Evolutionary conservation across 2,797 vertebrate genomes (phyloP), one percentile per base, ranked within the genome.

Genomic region (Pipistrellus nathusii): DNA sequence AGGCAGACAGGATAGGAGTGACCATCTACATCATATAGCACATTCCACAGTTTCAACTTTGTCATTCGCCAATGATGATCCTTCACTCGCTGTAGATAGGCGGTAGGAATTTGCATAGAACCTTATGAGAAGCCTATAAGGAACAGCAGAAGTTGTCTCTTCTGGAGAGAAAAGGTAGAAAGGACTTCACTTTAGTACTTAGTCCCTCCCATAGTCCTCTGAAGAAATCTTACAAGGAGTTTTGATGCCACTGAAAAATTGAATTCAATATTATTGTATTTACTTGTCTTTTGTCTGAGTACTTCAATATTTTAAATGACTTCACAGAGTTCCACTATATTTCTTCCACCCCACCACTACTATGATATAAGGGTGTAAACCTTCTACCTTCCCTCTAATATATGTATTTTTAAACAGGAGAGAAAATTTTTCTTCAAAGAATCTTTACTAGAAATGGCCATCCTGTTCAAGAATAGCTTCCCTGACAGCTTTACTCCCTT

Each of bases 361-460:
- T 73, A 20, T 72, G 44, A 78, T 89, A 73, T 41, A 55, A 92
- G 51, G 38, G 25, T 30, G 5, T n/a, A 48, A 87, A 66, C 38
- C 59, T 64, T 71, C 32, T 75, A 64, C 38, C 35, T 96, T 87
- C 21, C 30, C 44, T 89, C 17, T 84, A 68, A 51, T 82, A 69
- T 62, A 73, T 75, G 83, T 72, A 14, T 84, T 75, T 84, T 85
- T 9, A 41, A 93, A 88, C 51, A 96, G 71, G 27, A 85, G 55
- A 92, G 92, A 92, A 92, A 96, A 94, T 66, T 93, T 95, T 94
- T 86, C 92, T 95, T 95, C 90, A 92, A 95, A 97, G 66, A 89
- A 87, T 81, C 80, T 95, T 97, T 75, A 68, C 82, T 82, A 48
- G 30, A 25, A 94, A 92, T 90, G 93, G 73, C 62, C 83, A 91